A percentile compares a stretch with the other conserved stretches of the same genome.
These are phyloP conservation scores for Furnarius figulus DNA, from an alignment of 2,113 vertebrate species.

Conservation along the genomic window DNA sequence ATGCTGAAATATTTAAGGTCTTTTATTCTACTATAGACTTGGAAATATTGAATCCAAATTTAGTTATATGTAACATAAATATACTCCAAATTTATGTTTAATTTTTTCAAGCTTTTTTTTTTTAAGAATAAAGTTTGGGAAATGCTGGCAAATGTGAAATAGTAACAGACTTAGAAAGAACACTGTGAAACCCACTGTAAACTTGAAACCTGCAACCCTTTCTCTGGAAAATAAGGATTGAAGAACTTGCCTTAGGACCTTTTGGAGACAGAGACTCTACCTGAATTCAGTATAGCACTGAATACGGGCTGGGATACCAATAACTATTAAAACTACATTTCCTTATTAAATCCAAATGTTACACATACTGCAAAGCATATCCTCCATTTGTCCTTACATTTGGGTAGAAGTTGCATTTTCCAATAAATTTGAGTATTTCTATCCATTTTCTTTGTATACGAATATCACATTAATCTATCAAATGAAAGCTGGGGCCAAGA, in stretches of 20 bases:
- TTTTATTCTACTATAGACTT: background rate
- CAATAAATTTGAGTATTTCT: slow-evolving; percentile 6
- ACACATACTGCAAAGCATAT: background rate
- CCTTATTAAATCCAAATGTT: background rate
- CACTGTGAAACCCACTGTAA: background rate
- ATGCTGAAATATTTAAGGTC: background rate
- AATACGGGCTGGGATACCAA: background rate
- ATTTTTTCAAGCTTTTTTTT: background rate
- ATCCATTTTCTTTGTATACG: background rate
- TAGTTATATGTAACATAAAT: background rate
- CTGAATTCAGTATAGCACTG: background rate
- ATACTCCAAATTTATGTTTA: background rate
- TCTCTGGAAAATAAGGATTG: background rate
- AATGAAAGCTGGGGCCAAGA: background rate
- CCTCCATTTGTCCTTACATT: background rate
- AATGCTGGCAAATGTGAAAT: background rate
- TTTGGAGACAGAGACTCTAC: background rate
- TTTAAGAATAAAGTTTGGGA: background rate
- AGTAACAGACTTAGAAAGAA: background rate
- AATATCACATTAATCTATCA: background rate
- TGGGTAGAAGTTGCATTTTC: background rate
- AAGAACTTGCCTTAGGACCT: background rate
- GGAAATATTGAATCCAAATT: background rate
- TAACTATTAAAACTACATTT: background rate
- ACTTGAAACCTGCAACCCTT: background rate